Base-by-base conservation (phyloP, 2,113 vertebrate genomes). In the Tetrao urogallus region DNA sequence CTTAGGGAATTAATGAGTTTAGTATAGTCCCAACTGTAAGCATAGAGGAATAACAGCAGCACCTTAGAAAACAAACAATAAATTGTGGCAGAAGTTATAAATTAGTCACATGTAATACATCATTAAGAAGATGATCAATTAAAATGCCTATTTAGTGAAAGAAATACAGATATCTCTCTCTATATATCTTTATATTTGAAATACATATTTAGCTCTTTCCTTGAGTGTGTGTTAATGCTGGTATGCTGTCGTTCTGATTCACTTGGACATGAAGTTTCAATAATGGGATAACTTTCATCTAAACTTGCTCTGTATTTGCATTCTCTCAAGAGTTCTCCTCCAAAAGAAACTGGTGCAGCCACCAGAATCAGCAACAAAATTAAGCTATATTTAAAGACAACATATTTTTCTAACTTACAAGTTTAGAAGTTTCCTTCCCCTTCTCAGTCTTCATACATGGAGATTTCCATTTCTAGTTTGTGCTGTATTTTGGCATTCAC, bases 201-300 rank as follows among this genome's bases (percentile, higher is more conserved):
- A 66, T 42, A 19, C 8, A 19, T 70, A 60, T 42, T 10, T 63
- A 36, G 30, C 76, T 64, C 7, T 92, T 88, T 45, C 56, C 8
- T 17, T 84, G 11, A 84, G 50, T 71, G 7, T 61, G 56, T 71
- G 30, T 58, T 89, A 96, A 84, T 0, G 2, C 42, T 86, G 21
- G 28, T 69, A 30, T 67, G 65, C 1, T 70, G 42, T 14, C 50
- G 60, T 40, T 81, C 50, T 48, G 42, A 86, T 61, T 84, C 61
- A 89, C 64, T 52, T 82, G 61, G 57, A 90, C 65, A 86, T 63
- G 74, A 56, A 71, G 47, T n/a, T 89, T 89, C 78, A 89, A 81
- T 78, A 92, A 92, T 32, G 22, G n/a, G 57, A 90, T 78, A 95
- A 92, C 73, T 52, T 82, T 65, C 43, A 48, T 94, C 93, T 89